Evolutionary conservation across 2,113 vertebrate species (phyloP).

Genomic region (Neotoma lepida): DNA sequence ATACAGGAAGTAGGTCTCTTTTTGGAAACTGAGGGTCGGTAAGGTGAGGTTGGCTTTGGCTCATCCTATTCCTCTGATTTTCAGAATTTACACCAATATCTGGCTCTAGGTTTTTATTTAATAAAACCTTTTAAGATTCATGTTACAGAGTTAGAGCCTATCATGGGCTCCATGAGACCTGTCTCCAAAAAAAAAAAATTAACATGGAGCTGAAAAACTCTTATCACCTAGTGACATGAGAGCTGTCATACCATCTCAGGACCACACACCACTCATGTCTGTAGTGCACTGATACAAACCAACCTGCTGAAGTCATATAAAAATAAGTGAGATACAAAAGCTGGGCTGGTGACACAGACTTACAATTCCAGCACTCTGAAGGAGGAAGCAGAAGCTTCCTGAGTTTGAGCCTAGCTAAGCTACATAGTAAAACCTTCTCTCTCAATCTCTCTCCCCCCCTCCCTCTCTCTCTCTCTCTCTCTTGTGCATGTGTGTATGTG

Average conservation of each 20-base stretch:
- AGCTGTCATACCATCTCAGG: not conserved
- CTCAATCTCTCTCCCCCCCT: too few species aligned
- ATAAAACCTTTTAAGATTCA: too few species aligned
- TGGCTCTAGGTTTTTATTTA: too few species aligned
- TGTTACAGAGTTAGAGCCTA: too few species aligned
- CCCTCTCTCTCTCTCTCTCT: too few species aligned
- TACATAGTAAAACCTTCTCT: not conserved
- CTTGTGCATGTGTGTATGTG: not conserved
- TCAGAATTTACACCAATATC: too few species aligned
- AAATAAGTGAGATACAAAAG: not conserved
- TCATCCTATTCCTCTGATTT: too few species aligned
- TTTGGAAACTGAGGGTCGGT: too few species aligned
- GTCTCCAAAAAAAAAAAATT: not conserved
- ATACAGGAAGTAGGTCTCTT: too few species aligned
- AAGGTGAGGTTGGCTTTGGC: too few species aligned
- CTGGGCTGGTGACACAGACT: not conserved
- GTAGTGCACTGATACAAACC: not conserved
- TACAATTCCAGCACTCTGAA: not conserved
- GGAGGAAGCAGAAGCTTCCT: not conserved
- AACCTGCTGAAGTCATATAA: not conserved
- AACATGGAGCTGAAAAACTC: not conserved
- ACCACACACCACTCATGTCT: too few species aligned
- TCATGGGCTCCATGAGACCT: not conserved
- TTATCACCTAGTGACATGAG: not conserved
- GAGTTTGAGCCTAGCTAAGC: not conserved